Base-by-base conservation (phyloP, 1,140 invertebrate species). In the Daktulosphaira vitifoliae region DNA sequence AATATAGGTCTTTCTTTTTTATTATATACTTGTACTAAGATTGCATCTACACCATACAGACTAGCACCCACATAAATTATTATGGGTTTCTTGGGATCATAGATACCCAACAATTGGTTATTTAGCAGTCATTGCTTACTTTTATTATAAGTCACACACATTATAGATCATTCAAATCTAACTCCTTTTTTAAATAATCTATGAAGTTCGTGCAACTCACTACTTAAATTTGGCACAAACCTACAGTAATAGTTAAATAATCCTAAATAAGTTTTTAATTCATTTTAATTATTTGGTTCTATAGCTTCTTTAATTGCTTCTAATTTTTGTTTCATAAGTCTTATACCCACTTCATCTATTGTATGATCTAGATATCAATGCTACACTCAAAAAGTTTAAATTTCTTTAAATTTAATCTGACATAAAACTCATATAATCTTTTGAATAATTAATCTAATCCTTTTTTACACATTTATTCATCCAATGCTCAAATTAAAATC, bases 201-300 rank as follows among this genome's bases (percentile, higher is more conserved):
- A 53, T 71, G 68, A 25, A 78, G 67, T 9, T 74, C 76, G 8
- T 67, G 59, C 33, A 74, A 68, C 16, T 66, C 11, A 62, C 65
- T 1, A 74, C 71, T 25, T 75, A 72, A 56, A 74, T 74, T 6
- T 67, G 71, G 8, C 77, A 70, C 11, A 65, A 80, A 79, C 48
- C 72, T 70, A 6, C 73, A 67, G 69, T 79, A 80, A 69, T 76
- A 80, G 22, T 72, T 73, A 7, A 75, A 70, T 68, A 79, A 70
- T 5, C 77, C 76, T 3, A 80, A 66, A 66, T 79, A 79, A 8
- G 69, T 65, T 69, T 74, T 69, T 0, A 78, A 65, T 68, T 75
- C 71, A 5, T 68, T 71, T 1, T 71, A 71, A 65, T 74, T 74
- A 29, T 65, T 68, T 22, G 77, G 77, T 8, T 26, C 26, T n/a